phyloP scores from a whole-genome alignment of 2,797 vertebrate genomes.

The Parauchenoglanis ngamensis region DNA sequence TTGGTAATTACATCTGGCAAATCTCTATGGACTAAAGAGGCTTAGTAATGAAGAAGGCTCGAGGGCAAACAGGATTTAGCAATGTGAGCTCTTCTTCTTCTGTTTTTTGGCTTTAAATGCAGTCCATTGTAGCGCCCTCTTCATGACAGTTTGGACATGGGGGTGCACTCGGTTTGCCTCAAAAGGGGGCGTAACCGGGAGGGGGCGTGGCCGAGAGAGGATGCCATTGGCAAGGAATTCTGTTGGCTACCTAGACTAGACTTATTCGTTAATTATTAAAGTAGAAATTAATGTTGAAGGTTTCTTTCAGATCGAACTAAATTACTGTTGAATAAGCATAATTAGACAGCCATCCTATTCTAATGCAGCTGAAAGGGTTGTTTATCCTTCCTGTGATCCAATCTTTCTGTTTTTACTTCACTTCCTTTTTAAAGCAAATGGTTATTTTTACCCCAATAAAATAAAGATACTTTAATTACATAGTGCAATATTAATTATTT shows the following conservation, averaged over 20 bases:
- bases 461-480: neutral
- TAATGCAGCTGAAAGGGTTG: neutral
- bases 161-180: neutral
- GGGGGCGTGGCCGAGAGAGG: neutral
- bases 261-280: neutral
- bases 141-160: neutral
- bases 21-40: slow-evolving; percentile 4
- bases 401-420: neutral
- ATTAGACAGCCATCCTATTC: neutral
- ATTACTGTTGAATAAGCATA: neutral
- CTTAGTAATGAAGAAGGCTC: neutral
- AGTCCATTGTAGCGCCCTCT: neutral
- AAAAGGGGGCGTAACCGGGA: neutral
- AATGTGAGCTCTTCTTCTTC: neutral
- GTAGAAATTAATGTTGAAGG: neutral
- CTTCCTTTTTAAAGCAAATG: neutral
- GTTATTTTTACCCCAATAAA: neutral
- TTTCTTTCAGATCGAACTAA: neutral
- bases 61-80: neutral
- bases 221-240: neutral
- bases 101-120: neutral
- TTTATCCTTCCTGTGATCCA: neutral
- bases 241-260: neutral
- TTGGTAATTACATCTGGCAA: neutral
- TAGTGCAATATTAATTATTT: neutral